A percentile compares a stretch with the other conserved stretches of the same genome.
Evolutionary conservation across 1,140 invertebrate species (phyloP).

Genomic region (Drosophila equinoxialis): DNA sequence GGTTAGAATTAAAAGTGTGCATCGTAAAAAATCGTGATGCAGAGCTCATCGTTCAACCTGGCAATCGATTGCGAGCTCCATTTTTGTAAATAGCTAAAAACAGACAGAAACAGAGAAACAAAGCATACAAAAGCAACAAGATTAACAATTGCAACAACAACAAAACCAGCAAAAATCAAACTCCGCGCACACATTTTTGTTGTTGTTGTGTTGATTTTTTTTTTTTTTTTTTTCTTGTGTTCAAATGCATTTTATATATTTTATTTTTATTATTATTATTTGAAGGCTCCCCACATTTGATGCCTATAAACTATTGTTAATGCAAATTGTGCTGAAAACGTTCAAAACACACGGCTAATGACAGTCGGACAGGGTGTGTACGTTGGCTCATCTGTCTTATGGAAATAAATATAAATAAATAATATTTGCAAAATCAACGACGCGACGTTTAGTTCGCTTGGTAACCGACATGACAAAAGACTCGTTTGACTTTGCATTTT

Average conservation of each 20-base stretch:
- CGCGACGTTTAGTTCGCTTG: not conserved
- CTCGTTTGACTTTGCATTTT: not conserved
- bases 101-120: conserved; percentile 5
- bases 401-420: conserved; percentile 42
- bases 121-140: conserved; percentile 26
- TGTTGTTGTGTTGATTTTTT: no score
- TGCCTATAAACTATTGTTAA: conserved; percentile 56
- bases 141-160: conserved; percentile 41
- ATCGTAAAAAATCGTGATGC: conserved; percentile 49
- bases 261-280: conserved; percentile 7
- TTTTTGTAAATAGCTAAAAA: conserved; percentile 55
- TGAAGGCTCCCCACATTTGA: conserved; percentile 58
- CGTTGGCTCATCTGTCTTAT: conserved; percentile 67
- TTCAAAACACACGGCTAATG: conserved; percentile 71
- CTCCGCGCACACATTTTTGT: conserved; percentile 33
- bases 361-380: conserved; percentile 65
- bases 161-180: conserved; percentile 45
- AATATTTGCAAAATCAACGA: conserved; percentile 64
- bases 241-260: conserved; percentile 11
- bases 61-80: conserved; percentile 69
- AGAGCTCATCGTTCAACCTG: conserved; percentile 45
- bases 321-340: conserved; percentile 63
- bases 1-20: conserved; percentile 45
- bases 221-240: not conserved
- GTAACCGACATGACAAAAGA: not conserved